phyloP scores from a whole-genome alignment of 2,888 invertebrate genomes.

The Mesoligia furuncula region DNA sequence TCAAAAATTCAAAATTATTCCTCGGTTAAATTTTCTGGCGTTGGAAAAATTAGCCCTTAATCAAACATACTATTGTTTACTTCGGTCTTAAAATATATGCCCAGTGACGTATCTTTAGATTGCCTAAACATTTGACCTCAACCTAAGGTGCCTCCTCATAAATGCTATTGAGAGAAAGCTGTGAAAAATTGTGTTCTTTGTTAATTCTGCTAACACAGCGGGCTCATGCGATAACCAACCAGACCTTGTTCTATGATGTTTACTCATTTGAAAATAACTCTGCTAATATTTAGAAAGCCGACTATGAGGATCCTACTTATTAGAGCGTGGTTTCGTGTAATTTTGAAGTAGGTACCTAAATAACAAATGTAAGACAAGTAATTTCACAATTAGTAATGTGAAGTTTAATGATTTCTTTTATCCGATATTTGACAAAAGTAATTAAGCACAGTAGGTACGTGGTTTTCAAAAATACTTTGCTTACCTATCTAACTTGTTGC shows the following conservation, averaged over 20 bases:
- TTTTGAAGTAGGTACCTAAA: slow-evolving; percentile 23
- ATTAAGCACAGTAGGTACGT: neutral
- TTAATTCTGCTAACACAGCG: slow-evolving; percentile 36
- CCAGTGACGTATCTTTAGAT: slow-evolving; percentile 2
- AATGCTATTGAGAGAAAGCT: slow-evolving; percentile 54
- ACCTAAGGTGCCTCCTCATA: slow-evolving; percentile 13
- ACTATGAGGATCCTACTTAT: slow-evolving; percentile 35
- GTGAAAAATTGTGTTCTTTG: slow-evolving; percentile 53
- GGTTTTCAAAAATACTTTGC: slow-evolving; percentile 14
- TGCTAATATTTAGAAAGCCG: slow-evolving; percentile 57
- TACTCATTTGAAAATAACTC: slow-evolving; percentile 26
- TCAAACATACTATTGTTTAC: neutral
- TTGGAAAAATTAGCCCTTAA: neutral
- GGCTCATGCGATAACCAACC: slow-evolving; percentile 33
- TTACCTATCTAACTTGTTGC: neutral
- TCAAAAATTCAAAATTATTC: no score
- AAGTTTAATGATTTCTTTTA: slow-evolving; percentile 15
- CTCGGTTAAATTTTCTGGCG: no score
- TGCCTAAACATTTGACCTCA: slow-evolving; percentile 33
- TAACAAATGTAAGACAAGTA: slow-evolving; percentile 8
- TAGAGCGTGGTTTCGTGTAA: slow-evolving; percentile 50
- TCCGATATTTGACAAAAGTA: slow-evolving; percentile 3
- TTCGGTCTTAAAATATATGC: neutral
- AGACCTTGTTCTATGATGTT: slow-evolving; percentile 32
- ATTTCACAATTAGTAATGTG: slow-evolving; percentile 19